Percentiles rank a stretch among this genome's conserved stretches.
phyloP scores from a whole-genome alignment of 2,113 vertebrate genomes.

The Telmatochromis sp. region DNA sequence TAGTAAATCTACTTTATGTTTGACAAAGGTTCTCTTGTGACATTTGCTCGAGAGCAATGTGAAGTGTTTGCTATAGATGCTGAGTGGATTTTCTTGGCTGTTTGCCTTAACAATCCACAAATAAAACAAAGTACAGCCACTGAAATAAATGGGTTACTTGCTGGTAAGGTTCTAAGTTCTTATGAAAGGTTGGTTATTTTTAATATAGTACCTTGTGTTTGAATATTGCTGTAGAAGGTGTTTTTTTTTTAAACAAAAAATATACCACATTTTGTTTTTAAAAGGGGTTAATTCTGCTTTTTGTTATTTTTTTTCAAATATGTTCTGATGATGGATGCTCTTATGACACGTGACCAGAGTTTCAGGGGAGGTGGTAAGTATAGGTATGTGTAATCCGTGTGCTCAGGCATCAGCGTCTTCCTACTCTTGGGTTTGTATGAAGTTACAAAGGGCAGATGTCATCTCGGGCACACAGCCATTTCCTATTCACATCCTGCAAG shows the following conservation, averaged over 20 bases:
- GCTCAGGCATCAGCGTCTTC: not conserved
- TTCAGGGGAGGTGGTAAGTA: not conserved
- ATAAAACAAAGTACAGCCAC: constrained; percentile 33
- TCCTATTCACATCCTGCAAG: not conserved
- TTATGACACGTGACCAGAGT: not conserved
- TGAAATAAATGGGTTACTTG: not conserved
- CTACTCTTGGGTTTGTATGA: not conserved
- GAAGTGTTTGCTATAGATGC: constrained; percentile 16
- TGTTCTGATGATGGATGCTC: not conserved
- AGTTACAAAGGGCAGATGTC: not conserved
- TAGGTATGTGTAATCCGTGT: not conserved
- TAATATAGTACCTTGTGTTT: not conserved
- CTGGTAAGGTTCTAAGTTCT: not conserved
- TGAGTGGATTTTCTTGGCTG: constrained; percentile 28
- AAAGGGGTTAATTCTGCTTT: not conserved
- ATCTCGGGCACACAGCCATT: not conserved
- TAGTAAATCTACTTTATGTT: constrained; percentile 10
- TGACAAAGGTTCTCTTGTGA: not conserved
- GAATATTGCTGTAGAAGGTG: not conserved
- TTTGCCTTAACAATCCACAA: constrained; percentile 26
- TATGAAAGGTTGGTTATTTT: not conserved
- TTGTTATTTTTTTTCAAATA: not conserved
- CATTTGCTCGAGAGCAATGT: not conserved
- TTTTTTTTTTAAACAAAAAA: not conserved
- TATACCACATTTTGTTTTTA: not conserved